Evolutionary conservation across 1,140 invertebrate genomes (phyloP).

Genomic region (Leptopilina boulardi): DNA sequence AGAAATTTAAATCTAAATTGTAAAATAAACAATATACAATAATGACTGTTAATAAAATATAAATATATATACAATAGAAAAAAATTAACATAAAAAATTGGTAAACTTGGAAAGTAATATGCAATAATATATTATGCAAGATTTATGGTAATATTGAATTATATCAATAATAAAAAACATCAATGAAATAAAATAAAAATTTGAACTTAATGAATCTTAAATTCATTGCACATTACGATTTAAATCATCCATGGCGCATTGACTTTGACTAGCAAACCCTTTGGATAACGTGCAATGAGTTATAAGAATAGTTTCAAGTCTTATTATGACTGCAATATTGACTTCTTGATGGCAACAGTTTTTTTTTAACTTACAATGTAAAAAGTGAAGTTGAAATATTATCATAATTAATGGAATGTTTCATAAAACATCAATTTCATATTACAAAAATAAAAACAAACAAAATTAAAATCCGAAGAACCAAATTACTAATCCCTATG

Average conservation of each 20-base stretch:
- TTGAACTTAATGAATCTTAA: neutral
- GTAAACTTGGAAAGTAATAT: neutral
- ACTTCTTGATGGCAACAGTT: conserved; percentile 10
- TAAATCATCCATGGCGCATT: conserved; percentile 17
- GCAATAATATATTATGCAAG: neutral
- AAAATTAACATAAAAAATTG: neutral
- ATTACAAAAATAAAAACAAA: neutral
- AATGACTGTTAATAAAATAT: neutral
- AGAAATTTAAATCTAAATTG: neutral
- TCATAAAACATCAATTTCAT: neutral
- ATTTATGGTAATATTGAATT: neutral
- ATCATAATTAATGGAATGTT: neutral
- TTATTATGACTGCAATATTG: conserved; percentile 13
- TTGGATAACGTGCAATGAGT: conserved; percentile 12
- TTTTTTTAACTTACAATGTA: neutral
- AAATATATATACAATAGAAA: neutral
- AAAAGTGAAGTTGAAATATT: neutral
- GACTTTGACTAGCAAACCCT: conserved; percentile 24
- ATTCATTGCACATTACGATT: neutral
- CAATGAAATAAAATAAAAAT: neutral
- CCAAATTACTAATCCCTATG: conserved; percentile 66
- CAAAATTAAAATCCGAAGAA: neutral
- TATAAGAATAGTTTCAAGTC: neutral
- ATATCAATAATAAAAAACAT: neutral
- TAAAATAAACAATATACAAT: neutral